Percentiles rank a stretch among this genome's conserved stretches.
These are phyloP conservation scores for Hormiphora californensis DNA, from an alignment of 37 sponge, comb jelly and placozoan species.

Conservation along the genomic window DNA sequence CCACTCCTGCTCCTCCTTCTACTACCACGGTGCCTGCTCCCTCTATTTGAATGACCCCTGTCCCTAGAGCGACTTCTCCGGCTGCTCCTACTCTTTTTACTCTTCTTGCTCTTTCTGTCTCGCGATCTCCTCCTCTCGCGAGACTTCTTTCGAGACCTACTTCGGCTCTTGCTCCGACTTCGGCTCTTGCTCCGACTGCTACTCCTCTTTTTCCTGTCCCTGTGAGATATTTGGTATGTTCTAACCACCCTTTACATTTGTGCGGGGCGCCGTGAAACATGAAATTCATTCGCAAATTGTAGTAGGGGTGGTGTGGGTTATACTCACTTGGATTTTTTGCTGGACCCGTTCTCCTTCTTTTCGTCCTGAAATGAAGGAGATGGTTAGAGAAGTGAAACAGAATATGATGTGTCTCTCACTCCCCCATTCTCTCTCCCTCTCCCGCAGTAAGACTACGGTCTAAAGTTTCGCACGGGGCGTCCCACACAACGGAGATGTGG, in stretches of 20 bases:
- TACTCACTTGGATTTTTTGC: conserved; percentile 42
- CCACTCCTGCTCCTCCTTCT: background rate
- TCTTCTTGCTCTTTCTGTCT: conserved; percentile 1
- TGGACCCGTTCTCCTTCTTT: conserved; percentile 9
- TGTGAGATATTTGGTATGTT: too few species aligned
- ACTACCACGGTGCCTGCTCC: background rate
- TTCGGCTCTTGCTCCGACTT: conserved; percentile 6
- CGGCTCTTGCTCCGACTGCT: conserved; percentile 32
- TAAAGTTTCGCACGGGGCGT: too few species aligned
- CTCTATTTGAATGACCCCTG: background rate
- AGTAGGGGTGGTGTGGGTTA: too few species aligned
- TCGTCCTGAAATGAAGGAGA: conserved; percentile 20
- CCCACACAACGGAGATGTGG: too few species aligned
- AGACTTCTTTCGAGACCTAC: background rate
- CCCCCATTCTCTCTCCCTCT: too few species aligned
- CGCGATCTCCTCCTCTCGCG: conserved; percentile 56
- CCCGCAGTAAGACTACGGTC: too few species aligned
- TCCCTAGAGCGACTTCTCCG: conserved; percentile 52
- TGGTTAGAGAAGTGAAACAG: too few species aligned
- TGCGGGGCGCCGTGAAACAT: too few species aligned
- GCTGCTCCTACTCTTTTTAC: conserved; percentile 50
- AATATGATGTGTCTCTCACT: too few species aligned
- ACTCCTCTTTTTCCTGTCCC: conserved; percentile 13
- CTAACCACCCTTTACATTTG: too few species aligned
- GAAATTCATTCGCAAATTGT: too few species aligned